Evolutionary conservation across 2,888 invertebrate species (phyloP), one percentile per base, ranked within the genome.

Genomic region (Rhodophaea formosa): DNA sequence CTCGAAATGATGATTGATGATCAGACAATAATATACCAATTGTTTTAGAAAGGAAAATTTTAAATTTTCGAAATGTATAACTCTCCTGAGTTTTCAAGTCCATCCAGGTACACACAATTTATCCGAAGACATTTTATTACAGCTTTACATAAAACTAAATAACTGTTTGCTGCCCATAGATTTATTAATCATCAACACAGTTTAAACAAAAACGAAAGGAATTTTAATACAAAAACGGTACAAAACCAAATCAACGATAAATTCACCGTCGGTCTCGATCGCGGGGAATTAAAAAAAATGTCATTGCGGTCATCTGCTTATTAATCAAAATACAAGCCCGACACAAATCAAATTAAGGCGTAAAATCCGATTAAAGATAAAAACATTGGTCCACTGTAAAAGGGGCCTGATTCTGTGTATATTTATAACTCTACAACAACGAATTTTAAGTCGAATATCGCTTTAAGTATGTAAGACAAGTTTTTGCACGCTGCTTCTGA

Each of bases 341-440:
- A 68, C 64, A 72, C 78, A 81, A 83, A 84, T 84, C 84, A 83
- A 84, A 84, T 84, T 81, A 84, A 77, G 69, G 62, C 64, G 63
- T 69, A 70, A 69, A 71, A 74, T 74, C 64, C 65, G 63, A 64
- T 62, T 65, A 64, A 71, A 67, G 69, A 71, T 71, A 71, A 75
- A 68, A 65, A 71, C 64, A 65, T 56, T 56, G 59, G 61, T 72
- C 75, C 76, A 75, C 74, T 67, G 77, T 69, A 56, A 23, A 52
- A 35, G 14, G 15, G n/a, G 44, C 60, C 23, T 35, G 1, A 12
- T 46, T 52, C 17, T 8, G 8, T 12, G 3, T 23, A 42, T 0
- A 51, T 29, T 56, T 49, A 23, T 30, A 39, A 46, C 53, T 39
- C 56, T 64, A 64, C 45, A 14, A 7, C 2, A 3, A 1, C 7